phyloP scores from a whole-genome alignment of 1,140 invertebrate species.

The Protaetia brevitarsis region DNA sequence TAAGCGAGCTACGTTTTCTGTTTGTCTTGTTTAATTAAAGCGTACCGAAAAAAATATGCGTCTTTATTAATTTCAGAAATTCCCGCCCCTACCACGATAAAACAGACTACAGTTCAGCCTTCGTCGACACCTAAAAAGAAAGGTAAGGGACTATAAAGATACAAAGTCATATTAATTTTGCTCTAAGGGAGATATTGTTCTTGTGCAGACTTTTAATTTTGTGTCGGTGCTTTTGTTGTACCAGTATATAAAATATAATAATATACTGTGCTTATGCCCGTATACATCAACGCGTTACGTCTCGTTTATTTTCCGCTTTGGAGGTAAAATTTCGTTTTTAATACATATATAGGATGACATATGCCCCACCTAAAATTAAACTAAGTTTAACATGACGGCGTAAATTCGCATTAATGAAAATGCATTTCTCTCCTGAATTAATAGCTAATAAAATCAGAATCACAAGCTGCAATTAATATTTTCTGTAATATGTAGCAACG shows the following conservation, averaged over 20 bases:
- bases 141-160: slow-evolving; percentile 39
- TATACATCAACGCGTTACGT: no score
- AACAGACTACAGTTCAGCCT: slow-evolving; percentile 39
- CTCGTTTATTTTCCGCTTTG: no score
- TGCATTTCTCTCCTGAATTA: no score
- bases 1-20: slow-evolving; percentile 49
- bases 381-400: no score
- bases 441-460: no score
- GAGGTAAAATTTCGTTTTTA: no score
- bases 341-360: no score
- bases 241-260: neutral
- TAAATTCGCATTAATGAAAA: no score
- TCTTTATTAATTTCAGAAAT: slow-evolving; percentile 42
- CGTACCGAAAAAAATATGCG: neutral
- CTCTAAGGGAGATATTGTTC: no score
- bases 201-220: neutral
- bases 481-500: no score
- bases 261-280: neutral
- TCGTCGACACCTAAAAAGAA: slow-evolving; percentile 42
- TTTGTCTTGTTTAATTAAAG: slow-evolving; percentile 5
- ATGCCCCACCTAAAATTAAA: no score
- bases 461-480: no score
- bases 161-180: slow-evolving; percentile 10
- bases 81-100: slow-evolving; percentile 45
- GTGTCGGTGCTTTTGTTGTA: neutral